phyloP scores from a whole-genome alignment of 2,797 vertebrate species.

The Eleutherodactylus coqui region DNA sequence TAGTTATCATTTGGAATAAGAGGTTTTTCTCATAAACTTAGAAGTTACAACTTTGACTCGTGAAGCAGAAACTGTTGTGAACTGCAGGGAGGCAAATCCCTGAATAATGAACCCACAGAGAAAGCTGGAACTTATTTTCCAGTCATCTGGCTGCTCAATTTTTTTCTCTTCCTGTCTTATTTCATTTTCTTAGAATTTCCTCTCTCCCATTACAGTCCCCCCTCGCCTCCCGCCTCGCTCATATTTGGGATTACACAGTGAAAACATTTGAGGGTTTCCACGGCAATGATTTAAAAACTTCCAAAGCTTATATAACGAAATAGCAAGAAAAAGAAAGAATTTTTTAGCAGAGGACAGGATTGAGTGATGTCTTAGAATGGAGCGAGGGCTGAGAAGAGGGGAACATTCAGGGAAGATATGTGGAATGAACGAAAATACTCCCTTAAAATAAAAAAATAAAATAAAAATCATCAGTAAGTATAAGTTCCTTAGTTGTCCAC shows the following conservation, averaged over 20 bases:
- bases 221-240: conserved; percentile 52
- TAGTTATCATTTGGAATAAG: conserved; percentile 7
- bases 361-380: background rate
- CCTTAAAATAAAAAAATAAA: background rate
- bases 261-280: conserved; percentile 62
- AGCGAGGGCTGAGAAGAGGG: background rate
- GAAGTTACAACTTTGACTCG: background rate
- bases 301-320: conserved; percentile 58
- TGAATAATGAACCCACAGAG: conserved; percentile 26
- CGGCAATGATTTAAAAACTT: conserved; percentile 54
- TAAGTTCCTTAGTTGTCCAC: background rate
- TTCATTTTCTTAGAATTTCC: conserved; percentile 64
- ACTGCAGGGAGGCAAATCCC: conserved; percentile 21
- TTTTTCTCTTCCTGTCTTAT: conserved; percentile 62
- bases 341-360: conserved; percentile 29
- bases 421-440: background rate
- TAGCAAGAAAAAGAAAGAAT: conserved; percentile 39
- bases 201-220: conserved; percentile 57
- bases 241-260: conserved; percentile 64
- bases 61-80: conserved; percentile 28
- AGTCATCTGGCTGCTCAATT: conserved; percentile 58
- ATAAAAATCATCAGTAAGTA: background rate
- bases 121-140: conserved; percentile 61
- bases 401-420: background rate
- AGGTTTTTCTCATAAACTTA: background rate